These are phyloP conservation scores for Caenorhabditis drosophilae DNA, from an alignment of 2,888 invertebrate species.

Conservation along the genomic window DNA sequence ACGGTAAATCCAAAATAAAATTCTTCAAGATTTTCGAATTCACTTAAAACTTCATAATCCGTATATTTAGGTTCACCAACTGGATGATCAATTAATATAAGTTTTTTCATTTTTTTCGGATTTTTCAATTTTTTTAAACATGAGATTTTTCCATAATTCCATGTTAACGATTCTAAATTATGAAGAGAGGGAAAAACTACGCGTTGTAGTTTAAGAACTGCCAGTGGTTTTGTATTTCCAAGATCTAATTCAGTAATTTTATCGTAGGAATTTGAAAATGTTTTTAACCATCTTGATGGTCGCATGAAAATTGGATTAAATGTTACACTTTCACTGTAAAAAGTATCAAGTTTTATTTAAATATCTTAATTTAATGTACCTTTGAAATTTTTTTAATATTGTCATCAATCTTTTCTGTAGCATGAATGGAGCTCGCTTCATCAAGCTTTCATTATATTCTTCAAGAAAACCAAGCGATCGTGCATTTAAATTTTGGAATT, in stretches of 20 bases:
- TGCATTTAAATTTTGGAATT: slow-evolving; percentile 15
- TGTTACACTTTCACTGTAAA: slow-evolving; percentile 10
- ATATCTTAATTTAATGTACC: slow-evolving; percentile 7
- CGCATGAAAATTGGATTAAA: slow-evolving; percentile 23
- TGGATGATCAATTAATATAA: slow-evolving; percentile 20
- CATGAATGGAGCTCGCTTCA: slow-evolving; percentile 34
- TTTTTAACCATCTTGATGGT: slow-evolving; percentile 38
- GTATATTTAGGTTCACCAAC: slow-evolving; percentile 5
- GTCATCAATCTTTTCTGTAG: slow-evolving; percentile 38
- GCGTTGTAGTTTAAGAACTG: slow-evolving; percentile 15
- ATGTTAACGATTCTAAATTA: slow-evolving; percentile 28
- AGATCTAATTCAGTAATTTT: slow-evolving; percentile 29
- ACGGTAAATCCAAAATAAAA: slow-evolving; percentile 37
- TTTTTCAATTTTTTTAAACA: slow-evolving; percentile 19
- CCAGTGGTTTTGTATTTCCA: slow-evolving; percentile 22
- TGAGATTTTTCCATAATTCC: slow-evolving; percentile 29
- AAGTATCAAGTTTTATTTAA: neutral
- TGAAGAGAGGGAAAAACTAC: slow-evolving; percentile 22
- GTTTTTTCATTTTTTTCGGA: slow-evolving; percentile 13
- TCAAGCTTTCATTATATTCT: slow-evolving; percentile 10
- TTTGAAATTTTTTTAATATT: slow-evolving; percentile 22
- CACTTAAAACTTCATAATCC: slow-evolving; percentile 8
- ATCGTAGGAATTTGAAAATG: slow-evolving; percentile 24
- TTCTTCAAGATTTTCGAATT: slow-evolving; percentile 25
- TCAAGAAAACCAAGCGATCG: slow-evolving; percentile 21